Percentiles rank a stretch among this genome's conserved stretches.
Evolutionary conservation across 2,797 vertebrate species (phyloP).

Genomic region (Xiphophorus birchmanni): DNA sequence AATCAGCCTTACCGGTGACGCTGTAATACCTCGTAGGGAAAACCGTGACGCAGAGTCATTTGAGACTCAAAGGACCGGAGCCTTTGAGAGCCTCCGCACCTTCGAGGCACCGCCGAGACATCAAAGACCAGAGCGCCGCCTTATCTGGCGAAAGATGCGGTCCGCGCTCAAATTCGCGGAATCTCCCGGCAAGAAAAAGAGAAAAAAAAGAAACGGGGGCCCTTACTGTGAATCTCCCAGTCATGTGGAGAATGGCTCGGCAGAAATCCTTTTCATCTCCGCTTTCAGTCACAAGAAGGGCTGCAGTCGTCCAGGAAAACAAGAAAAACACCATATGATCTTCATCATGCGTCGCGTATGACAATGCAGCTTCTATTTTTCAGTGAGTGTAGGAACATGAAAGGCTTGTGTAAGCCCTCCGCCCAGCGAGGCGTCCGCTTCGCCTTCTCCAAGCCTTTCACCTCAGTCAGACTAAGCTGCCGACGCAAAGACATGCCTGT

Average conservation of each 20-base stretch:
- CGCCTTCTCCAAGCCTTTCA: constrained; percentile 31
- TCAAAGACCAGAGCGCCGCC: constrained; percentile 1
- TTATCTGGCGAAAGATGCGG: constrained; percentile 7
- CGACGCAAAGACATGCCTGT: constrained; percentile 1
- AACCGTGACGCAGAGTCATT: constrained; percentile 21
- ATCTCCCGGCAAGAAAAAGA: background rate
- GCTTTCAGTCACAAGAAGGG: constrained; percentile 51
- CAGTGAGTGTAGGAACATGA: constrained; percentile 35
- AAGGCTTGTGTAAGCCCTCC: constrained; percentile 15
- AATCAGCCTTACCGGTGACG: constrained; percentile 43
- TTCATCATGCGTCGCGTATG: constrained; percentile 30
- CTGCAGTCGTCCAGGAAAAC: constrained; percentile 37
- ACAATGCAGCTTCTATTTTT: constrained; percentile 58
- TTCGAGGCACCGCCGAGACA: background rate
- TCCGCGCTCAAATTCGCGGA: constrained; percentile 16
- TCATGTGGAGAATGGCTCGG: constrained; percentile 29
- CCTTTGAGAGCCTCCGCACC: background rate
- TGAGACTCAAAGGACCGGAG: constrained; percentile 17
- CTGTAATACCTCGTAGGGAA: constrained; percentile 46
- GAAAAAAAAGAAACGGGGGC: constrained; percentile 9
- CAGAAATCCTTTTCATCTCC: constrained; percentile 18
- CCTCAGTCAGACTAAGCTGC: constrained; percentile 10
- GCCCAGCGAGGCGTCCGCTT: constrained; percentile 24
- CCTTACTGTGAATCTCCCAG: constrained; percentile 19
- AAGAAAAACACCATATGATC: constrained; percentile 58